Conservation (phyloP, 2,113 vertebrate species). For the Ptyas mucosa region DNA sequence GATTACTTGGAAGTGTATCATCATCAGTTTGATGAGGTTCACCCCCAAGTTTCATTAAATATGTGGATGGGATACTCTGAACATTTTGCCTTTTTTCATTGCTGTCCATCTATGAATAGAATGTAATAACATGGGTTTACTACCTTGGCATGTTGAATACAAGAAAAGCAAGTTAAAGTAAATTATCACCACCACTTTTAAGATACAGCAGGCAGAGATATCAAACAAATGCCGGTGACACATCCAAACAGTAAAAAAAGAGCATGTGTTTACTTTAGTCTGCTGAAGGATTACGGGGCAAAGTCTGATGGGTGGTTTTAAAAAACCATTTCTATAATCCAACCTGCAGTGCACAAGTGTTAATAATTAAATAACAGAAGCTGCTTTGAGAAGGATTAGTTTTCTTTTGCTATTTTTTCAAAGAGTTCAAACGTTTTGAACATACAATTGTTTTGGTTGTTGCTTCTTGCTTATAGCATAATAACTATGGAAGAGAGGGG, state of each 20-base stretch:
- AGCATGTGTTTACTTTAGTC: constrained; percentile 16
- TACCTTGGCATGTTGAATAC: neutral
- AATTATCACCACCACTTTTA: neutral
- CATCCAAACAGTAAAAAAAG: neutral
- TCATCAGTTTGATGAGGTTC: neutral
- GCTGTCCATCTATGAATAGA: neutral
- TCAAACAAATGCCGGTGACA: neutral
- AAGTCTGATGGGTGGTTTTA: constrained; percentile 15
- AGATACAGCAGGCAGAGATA: neutral
- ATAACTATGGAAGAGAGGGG: neutral
- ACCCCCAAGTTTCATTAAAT: neutral
- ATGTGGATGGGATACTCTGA: neutral
- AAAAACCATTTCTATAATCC: neutral
- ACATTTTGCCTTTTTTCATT: neutral
- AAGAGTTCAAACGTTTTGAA: neutral
- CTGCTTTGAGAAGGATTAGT: neutral
- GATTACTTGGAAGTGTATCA: neutral
- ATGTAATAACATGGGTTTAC: neutral
- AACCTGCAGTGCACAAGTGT: neutral
- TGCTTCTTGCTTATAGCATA: neutral
- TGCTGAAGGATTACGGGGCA: constrained; percentile 9
- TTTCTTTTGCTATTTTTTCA: neutral
- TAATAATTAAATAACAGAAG: constrained; percentile 25
- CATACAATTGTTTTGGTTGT: neutral
- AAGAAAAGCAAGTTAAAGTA: neutral